Evolutionary conservation across 1,140 invertebrate species (phyloP).

Genomic region (Bursaphelenchus mucronatus): DNA sequence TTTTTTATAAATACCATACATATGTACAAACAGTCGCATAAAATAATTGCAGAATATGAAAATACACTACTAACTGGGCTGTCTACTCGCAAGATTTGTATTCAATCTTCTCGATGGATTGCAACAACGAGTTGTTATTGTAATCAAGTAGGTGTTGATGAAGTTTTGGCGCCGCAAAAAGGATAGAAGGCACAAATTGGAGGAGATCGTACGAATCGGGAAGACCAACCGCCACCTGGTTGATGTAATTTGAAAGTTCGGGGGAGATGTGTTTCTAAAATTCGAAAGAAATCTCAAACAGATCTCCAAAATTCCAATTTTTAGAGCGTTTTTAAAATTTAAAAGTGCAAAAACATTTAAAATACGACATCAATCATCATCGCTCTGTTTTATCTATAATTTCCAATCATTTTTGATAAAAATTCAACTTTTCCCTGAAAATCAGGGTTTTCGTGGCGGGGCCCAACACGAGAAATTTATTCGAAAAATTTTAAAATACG

Average conservation of each 20-base stretch:
- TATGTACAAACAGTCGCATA: not conserved
- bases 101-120: not conserved
- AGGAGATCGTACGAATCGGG: constrained; percentile 1
- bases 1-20: constrained; percentile 3
- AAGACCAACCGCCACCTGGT: too few species aligned
- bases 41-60: not conserved
- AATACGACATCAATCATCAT: too few species aligned
- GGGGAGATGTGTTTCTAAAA: not conserved
- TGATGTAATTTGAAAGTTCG: too few species aligned
- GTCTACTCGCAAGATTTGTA: not conserved
- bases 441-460: too few species aligned
- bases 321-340: not conserved
- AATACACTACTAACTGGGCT: not conserved
- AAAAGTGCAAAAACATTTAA: too few species aligned
- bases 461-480: too few species aligned
- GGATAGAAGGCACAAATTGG: constrained; percentile 11
- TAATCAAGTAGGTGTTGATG: not conserved
- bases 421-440: too few species aligned
- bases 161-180: not conserved
- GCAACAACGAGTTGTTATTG: not conserved
- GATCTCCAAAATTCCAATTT: not conserved
- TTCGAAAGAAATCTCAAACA: not conserved
- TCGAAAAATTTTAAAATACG: too few species aligned
- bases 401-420: too few species aligned
- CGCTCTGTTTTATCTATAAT: too few species aligned